phyloP scores from a whole-genome alignment of 2,888 invertebrate species.

The Villa cingulata region DNA sequence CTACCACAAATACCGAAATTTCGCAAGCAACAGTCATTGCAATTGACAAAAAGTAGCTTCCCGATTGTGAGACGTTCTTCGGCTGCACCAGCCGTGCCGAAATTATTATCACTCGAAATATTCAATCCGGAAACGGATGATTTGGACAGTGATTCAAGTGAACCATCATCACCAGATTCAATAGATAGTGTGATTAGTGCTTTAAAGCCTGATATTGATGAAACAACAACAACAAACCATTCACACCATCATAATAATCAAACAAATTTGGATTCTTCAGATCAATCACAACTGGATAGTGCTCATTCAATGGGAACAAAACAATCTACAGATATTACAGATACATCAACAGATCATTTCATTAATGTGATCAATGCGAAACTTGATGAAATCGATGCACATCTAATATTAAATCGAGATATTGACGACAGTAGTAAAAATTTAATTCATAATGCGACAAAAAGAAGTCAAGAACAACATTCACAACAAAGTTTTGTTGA shows the following conservation, averaged over 20 bases:
- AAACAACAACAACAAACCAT: not conserved
- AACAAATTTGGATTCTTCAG: not conserved
- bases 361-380: not conserved
- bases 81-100: conserved; percentile 50
- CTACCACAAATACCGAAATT: conserved; percentile 49
- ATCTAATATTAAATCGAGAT: not conserved
- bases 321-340: not conserved
- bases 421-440: not conserved
- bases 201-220: conserved; percentile 3
- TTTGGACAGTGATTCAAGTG: conserved; percentile 78
- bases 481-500: conserved; percentile 54
- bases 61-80: conserved; percentile 60
- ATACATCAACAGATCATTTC: not conserved
- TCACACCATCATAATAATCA: not conserved
- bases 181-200: conserved; percentile 76
- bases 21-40: conserved; percentile 32
- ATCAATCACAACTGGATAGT: not conserved
- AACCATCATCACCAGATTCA: conserved; percentile 70
- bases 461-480: not conserved
- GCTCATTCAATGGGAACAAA: not conserved
- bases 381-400: not conserved
- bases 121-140: conserved; percentile 87
- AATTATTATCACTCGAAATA: conserved; percentile 64
- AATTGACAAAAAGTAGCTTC: conserved; percentile 36
- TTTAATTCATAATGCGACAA: conserved; percentile 4